These are phyloP conservation scores for Neocloeon triangulifer DNA, from an alignment of 1,140 invertebrate species.

Conservation along the genomic window DNA sequence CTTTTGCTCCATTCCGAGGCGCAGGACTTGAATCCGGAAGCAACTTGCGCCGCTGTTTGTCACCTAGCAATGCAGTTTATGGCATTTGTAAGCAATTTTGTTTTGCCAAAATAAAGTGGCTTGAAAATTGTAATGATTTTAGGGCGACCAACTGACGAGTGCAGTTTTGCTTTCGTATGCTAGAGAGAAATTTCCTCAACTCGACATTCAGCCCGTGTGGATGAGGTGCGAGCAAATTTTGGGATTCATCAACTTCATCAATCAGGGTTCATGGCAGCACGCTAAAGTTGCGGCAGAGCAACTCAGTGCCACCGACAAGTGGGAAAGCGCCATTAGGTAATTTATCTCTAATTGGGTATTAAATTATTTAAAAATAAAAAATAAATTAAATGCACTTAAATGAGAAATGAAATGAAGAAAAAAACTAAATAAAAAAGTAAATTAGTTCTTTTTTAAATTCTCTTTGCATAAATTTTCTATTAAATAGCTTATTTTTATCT, in stretches of 20 bases:
- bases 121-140: conserved; percentile 1
- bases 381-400: no score
- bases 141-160: conserved; percentile 32
- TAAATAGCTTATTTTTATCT: no score
- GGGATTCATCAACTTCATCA: conserved; percentile 29
- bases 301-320: conserved; percentile 42
- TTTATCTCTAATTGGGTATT: background rate
- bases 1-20: conserved; percentile 50
- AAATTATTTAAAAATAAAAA: no score
- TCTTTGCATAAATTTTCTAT: no score
- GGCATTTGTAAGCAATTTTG: conserved; percentile 19
- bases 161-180: conserved; percentile 28
- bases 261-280: conserved; percentile 47
- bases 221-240: conserved; percentile 40
- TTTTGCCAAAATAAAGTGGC: background rate
- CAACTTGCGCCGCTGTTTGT: conserved; percentile 43
- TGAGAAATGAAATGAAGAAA: background rate
- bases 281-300: conserved; percentile 48
- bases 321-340: conserved; percentile 32
- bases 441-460: no score
- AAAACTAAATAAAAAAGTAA: no score
- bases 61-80: conserved; percentile 38
- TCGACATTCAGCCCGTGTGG: conserved; percentile 35
- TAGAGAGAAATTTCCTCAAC: conserved; percentile 31
- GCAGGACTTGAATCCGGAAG: conserved; percentile 38